Evolutionary conservation across 2,113 vertebrate species (phyloP), one percentile per base, ranked within the genome.

Genomic region (Corythaeola cristata): DNA sequence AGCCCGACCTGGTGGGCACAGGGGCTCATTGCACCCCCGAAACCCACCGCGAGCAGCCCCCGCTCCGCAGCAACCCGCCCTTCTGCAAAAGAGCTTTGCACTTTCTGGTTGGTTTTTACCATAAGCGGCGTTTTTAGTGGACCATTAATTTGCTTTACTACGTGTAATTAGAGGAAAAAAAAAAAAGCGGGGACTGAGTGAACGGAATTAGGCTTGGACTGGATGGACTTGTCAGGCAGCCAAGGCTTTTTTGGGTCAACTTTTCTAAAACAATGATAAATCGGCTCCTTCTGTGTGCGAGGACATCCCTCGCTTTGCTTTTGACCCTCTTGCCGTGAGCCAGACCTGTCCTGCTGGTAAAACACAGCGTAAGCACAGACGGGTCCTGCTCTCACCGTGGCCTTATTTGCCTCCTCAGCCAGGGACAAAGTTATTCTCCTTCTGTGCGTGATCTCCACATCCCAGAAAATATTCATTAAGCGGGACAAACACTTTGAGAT

Each of bases 1-100:
- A 98, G 98, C 98, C 94, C 98, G 64, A 97, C 98, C 98, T 98
- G 97, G 97, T 98, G 98, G 98, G 69, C 89, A 50, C 44, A 28
- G 15, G 15, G 13, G 5, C 60, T 72, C 97, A 97, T 28, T 98
- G 90, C 97, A 97, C 12, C 60, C 59, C n/a, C n/a, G 8, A 9
- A 24, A 8, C 11, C 64, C 41, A 12, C 14, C 75, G 63, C 88
- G 69, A 75, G 63, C 67, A 64, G 63, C 94, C 89, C 92, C 85
- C 37, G 68, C 83, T 30, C 47, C 9, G 69, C 63, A 21, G n/a
- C 63, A 11, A 33, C 41, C 30, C 32, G 64, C 15, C 78, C 66
- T 71, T 13, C 77, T 87, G 76, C 37, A 32, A 49, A 71, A 26
- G 12, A 49, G 75, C 89, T 19, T 75, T 41, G 45, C 39, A 2